Evolutionary conservation across 2,113 vertebrate genomes (phyloP).

Genomic region (Pedionomus torquatus): DNA sequence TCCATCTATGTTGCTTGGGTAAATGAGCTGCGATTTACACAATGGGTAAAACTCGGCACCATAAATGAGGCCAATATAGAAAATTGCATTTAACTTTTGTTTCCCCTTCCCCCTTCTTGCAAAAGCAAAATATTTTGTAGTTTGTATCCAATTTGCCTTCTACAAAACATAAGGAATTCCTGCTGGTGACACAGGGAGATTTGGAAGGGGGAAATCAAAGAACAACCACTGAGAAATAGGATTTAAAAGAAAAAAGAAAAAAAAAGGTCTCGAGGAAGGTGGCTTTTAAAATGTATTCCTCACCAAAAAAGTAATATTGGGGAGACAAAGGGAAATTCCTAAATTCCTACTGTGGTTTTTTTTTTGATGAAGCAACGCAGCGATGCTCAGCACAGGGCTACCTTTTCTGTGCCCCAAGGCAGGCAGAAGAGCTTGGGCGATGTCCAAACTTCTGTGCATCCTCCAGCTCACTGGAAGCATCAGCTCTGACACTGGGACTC

Average conservation of each 20-base stretch:
- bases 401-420: not conserved
- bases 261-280: not conserved
- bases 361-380: not conserved
- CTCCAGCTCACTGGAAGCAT: not conserved
- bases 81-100: not conserved
- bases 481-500: not conserved
- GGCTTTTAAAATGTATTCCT: not conserved
- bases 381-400: not conserved
- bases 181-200: not conserved
- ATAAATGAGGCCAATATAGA: not conserved
- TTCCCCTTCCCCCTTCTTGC: not conserved
- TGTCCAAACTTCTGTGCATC: not conserved
- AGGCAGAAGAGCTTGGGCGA: not conserved
- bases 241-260: not conserved
- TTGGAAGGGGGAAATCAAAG: not conserved
- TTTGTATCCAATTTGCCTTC: not conserved
- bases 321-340: not conserved
- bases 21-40: not conserved
- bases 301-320: not conserved
- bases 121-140: constrained; percentile 3
- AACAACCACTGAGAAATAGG: not conserved
- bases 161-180: not conserved
- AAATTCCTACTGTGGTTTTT: not conserved
- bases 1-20: not conserved
- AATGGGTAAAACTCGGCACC: not conserved